Conservation (phyloP, 1,140 invertebrate species). For the Neodiprion virginianus region DNA sequence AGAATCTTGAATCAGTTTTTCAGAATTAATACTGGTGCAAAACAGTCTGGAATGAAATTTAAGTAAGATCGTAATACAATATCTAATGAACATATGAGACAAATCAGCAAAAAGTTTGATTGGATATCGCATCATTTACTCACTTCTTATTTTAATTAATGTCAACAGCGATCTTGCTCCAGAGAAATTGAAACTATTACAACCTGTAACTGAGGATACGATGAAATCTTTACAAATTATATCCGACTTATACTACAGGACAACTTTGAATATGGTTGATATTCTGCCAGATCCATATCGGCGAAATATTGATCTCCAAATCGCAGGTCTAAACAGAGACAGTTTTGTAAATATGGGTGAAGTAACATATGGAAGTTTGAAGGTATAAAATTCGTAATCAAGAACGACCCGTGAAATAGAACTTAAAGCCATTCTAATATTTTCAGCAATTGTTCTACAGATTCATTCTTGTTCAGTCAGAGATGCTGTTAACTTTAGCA, state of each 20-base stretch:
- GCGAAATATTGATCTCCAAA: conserved; percentile 26
- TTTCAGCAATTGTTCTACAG: conserved; percentile 50
- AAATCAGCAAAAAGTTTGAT: conserved; percentile 10
- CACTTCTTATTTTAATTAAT: conserved; percentile 17
- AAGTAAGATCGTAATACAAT: conserved; percentile 35
- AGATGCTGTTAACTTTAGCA: conserved; percentile 49
- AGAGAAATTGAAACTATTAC: conserved; percentile 42
- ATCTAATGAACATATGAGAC: conserved; percentile 13
- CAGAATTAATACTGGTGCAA: conserved; percentile 35
- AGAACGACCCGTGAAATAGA: conserved; percentile 17
- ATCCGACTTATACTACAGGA: conserved; percentile 37
- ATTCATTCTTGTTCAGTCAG: conserved; percentile 53
- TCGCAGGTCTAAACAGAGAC: conserved; percentile 41
- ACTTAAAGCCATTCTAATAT: conserved; percentile 21
- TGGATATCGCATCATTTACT: not conserved
- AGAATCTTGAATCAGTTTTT: conserved; percentile 47
- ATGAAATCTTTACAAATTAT: conserved; percentile 43
- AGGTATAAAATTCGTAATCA: conserved; percentile 31
- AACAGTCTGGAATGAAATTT: conserved; percentile 36
- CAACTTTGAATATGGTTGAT: conserved; percentile 35
- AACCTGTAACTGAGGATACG: conserved; percentile 41
- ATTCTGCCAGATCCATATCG: conserved; percentile 32
- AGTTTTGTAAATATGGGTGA: conserved; percentile 38
- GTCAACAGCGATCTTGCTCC: conserved; percentile 38
- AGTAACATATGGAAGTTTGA: conserved; percentile 45